Conservation (phyloP, 35 echinoderm and acorn worm species). For the Stichopus chloronotus region DNA sequence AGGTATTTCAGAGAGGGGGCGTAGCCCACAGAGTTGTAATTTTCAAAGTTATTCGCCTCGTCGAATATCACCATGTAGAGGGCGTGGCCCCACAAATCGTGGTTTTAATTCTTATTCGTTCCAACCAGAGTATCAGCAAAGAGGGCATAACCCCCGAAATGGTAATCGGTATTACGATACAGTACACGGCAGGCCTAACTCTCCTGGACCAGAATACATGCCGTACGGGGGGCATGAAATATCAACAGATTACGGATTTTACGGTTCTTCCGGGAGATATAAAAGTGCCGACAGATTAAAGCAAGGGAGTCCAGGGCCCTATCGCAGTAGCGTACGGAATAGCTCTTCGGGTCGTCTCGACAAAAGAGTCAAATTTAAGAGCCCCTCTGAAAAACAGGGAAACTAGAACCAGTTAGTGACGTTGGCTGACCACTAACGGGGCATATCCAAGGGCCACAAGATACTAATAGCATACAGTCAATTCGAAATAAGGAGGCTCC, state of each 20-base stretch:
- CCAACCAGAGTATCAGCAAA: neutral
- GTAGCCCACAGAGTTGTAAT: neutral
- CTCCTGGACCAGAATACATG: too few relatives aligned
- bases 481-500: neutral
- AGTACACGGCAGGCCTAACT: too few relatives aligned
- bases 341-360: neutral
- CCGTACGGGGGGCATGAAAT: too few relatives aligned
- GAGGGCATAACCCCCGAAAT: neutral
- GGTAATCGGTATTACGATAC: too few relatives aligned
- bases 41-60: neutral
- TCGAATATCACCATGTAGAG: neutral
- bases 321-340: neutral
- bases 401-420: slow-evolving; percentile 33
- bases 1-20: neutral
- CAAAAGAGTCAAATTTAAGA: neutral
- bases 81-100: neutral
- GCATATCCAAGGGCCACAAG: neutral
- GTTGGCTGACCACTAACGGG: slow-evolving; percentile 4
- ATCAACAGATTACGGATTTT: too few relatives aligned
- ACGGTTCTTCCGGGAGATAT: too few relatives aligned
- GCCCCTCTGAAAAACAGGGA: neutral
- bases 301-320: neutral
- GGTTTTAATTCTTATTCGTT: neutral
- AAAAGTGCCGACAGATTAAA: neutral
- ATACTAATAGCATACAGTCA: neutral